Percentiles rank a stretch among this genome's conserved stretches.
Conservation (phyloP, 2,888 invertebrate genomes). For the Augiades crinisus region DNA sequence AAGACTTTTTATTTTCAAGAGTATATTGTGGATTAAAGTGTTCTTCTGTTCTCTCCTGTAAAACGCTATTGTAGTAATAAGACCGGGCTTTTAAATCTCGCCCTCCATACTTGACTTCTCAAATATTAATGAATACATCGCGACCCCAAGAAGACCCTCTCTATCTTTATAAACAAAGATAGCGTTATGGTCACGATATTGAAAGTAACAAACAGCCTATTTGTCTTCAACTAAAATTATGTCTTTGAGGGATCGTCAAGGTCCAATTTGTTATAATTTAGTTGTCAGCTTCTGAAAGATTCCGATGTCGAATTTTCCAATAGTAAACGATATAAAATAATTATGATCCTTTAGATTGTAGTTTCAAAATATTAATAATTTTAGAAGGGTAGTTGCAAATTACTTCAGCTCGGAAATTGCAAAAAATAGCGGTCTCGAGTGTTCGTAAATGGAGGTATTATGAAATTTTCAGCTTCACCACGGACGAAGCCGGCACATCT, state of each 20-base stretch:
- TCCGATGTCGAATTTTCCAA: no score
- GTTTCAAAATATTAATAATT: no score
- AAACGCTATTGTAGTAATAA: conserved; percentile 10
- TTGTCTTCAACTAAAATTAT: not conserved
- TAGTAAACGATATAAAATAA: no score
- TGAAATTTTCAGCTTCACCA: conserved; percentile 10
- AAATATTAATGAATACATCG: conserved; percentile 18
- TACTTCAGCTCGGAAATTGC: not conserved
- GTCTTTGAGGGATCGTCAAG: not conserved
- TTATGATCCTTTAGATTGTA: no score
- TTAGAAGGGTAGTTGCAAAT: no score
- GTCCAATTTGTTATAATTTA: not conserved
- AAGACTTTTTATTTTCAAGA: not conserved
- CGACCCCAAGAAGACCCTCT: conserved; percentile 1
- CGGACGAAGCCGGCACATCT: conserved; percentile 14
- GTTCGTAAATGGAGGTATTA: conserved; percentile 7
- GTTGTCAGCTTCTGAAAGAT: no score
- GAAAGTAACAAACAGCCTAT: conserved; percentile 4
- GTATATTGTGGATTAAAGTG: conserved; percentile 11
- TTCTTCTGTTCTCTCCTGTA: not conserved
- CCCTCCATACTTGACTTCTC: not conserved
- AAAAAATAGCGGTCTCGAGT: conserved; percentile 1
- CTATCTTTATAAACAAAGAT: conserved; percentile 2
- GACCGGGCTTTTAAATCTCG: conserved; percentile 8
- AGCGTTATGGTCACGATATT: not conserved